These are phyloP conservation scores for Melanostoma mellinum DNA, from an alignment of 2,888 invertebrate genomes.

Conservation along the genomic window DNA sequence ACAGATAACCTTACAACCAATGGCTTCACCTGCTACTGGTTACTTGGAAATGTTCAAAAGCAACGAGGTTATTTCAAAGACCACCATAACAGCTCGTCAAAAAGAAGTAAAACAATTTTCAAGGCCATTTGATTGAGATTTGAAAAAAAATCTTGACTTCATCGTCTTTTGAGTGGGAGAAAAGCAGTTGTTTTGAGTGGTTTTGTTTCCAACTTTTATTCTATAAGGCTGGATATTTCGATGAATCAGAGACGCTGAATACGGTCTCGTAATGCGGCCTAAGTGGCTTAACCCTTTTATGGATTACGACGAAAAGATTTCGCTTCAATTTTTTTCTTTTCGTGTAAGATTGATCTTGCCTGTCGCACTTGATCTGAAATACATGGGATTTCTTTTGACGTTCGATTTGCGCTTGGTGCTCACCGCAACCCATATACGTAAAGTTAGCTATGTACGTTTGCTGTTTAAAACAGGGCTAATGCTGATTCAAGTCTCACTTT, in stretches of 20 bases:
- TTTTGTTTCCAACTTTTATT: constrained; percentile 21
- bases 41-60: too few species aligned
- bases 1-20: constrained; percentile 9
- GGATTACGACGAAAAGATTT: constrained; percentile 51
- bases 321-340: constrained; percentile 6
- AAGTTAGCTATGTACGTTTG: constrained; percentile 23
- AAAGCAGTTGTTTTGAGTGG: constrained; percentile 6
- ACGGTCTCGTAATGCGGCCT: constrained; percentile 52
- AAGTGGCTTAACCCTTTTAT: constrained; percentile 66
- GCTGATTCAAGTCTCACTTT: constrained; percentile 60
- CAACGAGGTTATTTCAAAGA: too few species aligned
- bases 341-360: constrained; percentile 52
- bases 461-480: constrained; percentile 44
- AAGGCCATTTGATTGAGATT: constrained; percentile 54
- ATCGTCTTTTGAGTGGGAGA: constrained; percentile 61
- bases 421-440: constrained; percentile 25
- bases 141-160: constrained; percentile 13
- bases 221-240: constrained; percentile 45
- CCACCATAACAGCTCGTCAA: constrained; percentile 38
- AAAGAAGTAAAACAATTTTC: constrained; percentile 9
- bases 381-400: constrained; percentile 45
- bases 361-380: constrained; percentile 71
- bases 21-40: constrained; percentile 40
- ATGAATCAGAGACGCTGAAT: constrained; percentile 62
- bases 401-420: constrained; percentile 38